phyloP scores from a whole-genome alignment of 2,888 invertebrate species.

The Tenthredo scrophulariae region DNA sequence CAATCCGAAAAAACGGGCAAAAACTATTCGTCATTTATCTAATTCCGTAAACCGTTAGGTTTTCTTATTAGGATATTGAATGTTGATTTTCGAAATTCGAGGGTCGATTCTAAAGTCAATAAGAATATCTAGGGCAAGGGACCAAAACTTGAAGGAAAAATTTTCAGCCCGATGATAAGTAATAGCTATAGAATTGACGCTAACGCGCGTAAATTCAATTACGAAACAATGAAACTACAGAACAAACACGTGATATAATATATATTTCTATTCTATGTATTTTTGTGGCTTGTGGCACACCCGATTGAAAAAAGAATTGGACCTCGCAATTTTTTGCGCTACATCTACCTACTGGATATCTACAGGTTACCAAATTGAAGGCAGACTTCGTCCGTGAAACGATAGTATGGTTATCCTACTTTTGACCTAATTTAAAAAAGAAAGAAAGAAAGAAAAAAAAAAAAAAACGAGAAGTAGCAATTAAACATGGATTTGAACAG shows the following conservation, averaged over 20 bases:
- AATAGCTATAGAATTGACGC: neutral
- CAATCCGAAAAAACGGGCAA: neutral
- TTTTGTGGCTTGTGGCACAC: slow-evolving; percentile 31
- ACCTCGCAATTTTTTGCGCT: slow-evolving; percentile 37
- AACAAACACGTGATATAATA: slow-evolving; percentile 21
- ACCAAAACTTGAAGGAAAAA: neutral
- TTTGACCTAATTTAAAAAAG: neutral
- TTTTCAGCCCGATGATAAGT: neutral
- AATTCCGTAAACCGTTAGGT: neutral
- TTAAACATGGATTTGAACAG: neutral
- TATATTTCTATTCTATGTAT: slow-evolving; percentile 15
- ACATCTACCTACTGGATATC: neutral
- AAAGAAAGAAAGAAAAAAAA: neutral
- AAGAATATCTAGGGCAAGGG: neutral
- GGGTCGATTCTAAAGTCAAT: neutral
- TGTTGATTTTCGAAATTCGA: too few relatives aligned
- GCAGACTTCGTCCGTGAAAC: neutral
- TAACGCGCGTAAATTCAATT: slow-evolving; percentile 29
- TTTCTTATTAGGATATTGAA: neutral
- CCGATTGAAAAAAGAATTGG: slow-evolving; percentile 4
- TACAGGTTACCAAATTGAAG: slow-evolving; percentile 12
- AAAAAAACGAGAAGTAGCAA: neutral
- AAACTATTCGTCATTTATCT: neutral
- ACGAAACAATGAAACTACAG: slow-evolving; percentile 44
- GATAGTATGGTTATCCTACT: neutral